These are phyloP conservation scores for Neodiprion fabricii DNA, from an alignment of 1,140 invertebrate genomes.

Conservation along the genomic window DNA sequence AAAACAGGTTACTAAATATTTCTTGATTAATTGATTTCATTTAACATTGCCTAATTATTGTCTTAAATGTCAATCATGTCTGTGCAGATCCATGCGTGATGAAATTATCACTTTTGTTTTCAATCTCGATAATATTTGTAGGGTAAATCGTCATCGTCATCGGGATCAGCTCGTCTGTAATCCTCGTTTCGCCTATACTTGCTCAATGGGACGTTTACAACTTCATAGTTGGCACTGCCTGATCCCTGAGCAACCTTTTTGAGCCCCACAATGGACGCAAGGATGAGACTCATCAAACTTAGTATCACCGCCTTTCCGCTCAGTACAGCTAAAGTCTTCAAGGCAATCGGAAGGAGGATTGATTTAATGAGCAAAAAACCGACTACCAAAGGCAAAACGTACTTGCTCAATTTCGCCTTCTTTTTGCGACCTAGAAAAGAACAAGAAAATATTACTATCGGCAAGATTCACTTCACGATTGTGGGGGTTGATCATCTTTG, in stretches of 20 bases:
- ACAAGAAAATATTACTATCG: not conserved
- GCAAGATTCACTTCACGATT: too few species aligned
- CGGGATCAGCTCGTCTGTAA: constrained; percentile 35
- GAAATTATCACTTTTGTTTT: too few species aligned
- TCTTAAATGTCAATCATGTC: too few species aligned
- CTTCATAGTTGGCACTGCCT: constrained; percentile 36
- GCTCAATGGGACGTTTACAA: constrained; percentile 41
- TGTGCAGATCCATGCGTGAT: too few species aligned
- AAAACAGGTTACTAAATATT: too few species aligned
- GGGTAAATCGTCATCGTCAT: constrained; percentile 39
- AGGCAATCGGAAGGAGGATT: constrained; percentile 66
- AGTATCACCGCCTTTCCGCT: constrained; percentile 68
- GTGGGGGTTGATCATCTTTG: too few species aligned
- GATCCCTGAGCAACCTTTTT: constrained; percentile 44
- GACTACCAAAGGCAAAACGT: constrained; percentile 65
- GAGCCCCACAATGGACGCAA: constrained; percentile 59
- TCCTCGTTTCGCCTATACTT: constrained; percentile 54
- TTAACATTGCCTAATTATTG: too few species aligned
- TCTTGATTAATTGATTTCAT: too few species aligned
- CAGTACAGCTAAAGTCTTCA: constrained; percentile 69
- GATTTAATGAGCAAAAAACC: constrained; percentile 69
- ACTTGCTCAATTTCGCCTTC: constrained; percentile 55
- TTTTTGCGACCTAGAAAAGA: constrained; percentile 43
- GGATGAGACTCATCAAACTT: constrained; percentile 63
- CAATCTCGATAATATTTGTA: constrained; percentile 49